Evolutionary conservation across 2,797 vertebrate genomes (phyloP), one percentile per base, ranked within the genome.

Genomic region (Falco naumanni): DNA sequence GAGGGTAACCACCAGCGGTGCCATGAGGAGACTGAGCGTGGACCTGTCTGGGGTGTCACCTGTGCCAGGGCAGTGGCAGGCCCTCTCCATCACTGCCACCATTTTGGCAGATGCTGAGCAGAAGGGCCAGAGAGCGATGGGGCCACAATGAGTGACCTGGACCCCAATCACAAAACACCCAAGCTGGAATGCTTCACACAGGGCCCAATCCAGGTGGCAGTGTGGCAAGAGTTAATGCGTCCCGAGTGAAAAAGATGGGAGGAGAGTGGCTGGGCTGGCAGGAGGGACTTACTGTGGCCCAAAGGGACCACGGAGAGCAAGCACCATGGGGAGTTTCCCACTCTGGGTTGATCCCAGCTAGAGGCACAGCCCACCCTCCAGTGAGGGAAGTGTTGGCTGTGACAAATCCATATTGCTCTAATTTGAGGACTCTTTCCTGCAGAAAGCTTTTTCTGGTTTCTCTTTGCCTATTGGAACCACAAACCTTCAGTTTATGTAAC

Each of bases 1-100:
- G 11, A n/a, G n/a, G 29, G 17, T 20, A 3, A 5, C 31, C 1
- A 0, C 21, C 37, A 2, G 33, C 0, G 6, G 3, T 8, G 7
- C 8, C 4, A 0, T 6, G 50, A 65, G 68, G n/a, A 37, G 7
- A 2, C 33, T 4, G 51, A 31, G 9, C 1, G 0, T 3, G 60
- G 22, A 2, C 3, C 24, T 25, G 31, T 3, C 63, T 2, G 22
- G 26, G 24, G 22, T 15, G 31, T 9, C 51, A 2, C 16, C 48
- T 1, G 47, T 13, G n/a, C 31, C 68, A 1, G 47, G 19, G 43
- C 76, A 5, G 25, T 1, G 28, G 19, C 48, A 7, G 6, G 19
- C 13, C 17, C 82, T 60, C 61, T 14, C 48, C 34, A 5, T 26
- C 13, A 0, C n/a, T 39, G 45, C 41, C 31, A 0, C 45, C 1